Percentiles rank a stretch among this genome's conserved stretches.
These are phyloP conservation scores for Atherinomorus stipes DNA, from an alignment of 2,113 vertebrate genomes.

Conservation along the genomic window DNA sequence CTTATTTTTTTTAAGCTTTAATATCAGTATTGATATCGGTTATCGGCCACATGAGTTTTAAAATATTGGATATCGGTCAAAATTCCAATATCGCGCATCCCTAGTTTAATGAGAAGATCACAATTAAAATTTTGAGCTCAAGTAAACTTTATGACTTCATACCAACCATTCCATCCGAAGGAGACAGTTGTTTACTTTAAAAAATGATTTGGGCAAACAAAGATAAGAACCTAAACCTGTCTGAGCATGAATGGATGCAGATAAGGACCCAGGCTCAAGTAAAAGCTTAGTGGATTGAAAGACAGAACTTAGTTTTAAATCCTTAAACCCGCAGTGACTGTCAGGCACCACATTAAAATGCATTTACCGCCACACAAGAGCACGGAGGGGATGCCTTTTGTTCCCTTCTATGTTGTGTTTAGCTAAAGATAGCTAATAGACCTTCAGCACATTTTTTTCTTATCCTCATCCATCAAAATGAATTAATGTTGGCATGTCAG, in stretches of 20 bases:
- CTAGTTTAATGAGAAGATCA: no score
- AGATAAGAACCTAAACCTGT: constrained; percentile 12
- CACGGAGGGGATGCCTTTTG: constrained; percentile 58
- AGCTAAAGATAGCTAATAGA: constrained; percentile 80
- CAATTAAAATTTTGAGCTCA: no score
- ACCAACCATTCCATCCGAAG: no score
- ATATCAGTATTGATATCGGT: no score
- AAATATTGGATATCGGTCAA: no score
- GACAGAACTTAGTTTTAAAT: constrained; percentile 53
- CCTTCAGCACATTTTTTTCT: constrained; percentile 72
- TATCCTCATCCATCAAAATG: constrained; percentile 81
- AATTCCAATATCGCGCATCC: no score
- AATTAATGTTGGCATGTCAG: constrained; percentile 80
- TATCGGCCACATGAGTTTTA: no score
- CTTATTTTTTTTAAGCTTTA: no score
- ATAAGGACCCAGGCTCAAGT: constrained; percentile 41
- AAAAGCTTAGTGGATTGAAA: constrained; percentile 59
- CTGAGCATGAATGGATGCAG: constrained; percentile 34
- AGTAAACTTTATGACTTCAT: no score
- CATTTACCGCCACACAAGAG: constrained; percentile 60
- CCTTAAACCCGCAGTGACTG: constrained; percentile 51
- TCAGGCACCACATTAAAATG: constrained; percentile 61
- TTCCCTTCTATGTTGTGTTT: constrained; percentile 68
- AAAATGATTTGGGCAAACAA: constrained; percentile 7
- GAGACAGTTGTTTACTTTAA: no score